phyloP scores from a whole-genome alignment of 2,113 vertebrate genomes.

The Hemibates koningsi region DNA sequence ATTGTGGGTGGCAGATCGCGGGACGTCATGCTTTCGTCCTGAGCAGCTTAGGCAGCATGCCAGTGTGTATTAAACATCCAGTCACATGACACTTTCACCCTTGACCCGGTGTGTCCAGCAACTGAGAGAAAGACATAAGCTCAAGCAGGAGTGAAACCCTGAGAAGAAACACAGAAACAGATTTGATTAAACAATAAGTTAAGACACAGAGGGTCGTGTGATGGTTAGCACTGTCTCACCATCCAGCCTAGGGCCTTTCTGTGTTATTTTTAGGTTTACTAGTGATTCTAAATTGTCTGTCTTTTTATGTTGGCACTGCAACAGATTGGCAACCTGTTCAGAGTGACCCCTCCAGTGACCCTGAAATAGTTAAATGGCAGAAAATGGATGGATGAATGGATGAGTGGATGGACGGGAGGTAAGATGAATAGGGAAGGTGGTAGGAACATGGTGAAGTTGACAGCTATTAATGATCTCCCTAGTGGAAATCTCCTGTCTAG shows the following conservation, averaged over 20 bases:
- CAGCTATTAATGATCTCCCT: not conserved
- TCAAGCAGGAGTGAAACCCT: not conserved
- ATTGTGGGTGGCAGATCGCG: not conserved
- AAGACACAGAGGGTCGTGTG: not conserved
- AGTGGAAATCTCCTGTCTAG: not conserved
- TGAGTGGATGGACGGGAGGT: not conserved
- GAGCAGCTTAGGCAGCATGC: conserved; percentile 46
- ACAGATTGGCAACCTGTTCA: not conserved
- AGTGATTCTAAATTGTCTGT: not conserved
- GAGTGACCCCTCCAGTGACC: not conserved
- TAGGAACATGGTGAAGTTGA: not conserved
- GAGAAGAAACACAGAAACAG: not conserved
- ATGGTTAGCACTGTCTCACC: not conserved
- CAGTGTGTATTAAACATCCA: conserved; percentile 26
- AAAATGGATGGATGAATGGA: not conserved
- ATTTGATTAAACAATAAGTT: not conserved
- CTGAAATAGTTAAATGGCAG: not conserved
- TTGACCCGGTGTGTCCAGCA: not conserved
- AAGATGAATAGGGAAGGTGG: not conserved
- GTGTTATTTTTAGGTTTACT: not conserved
- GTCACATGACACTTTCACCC: conserved; percentile 46
- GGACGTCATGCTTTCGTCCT: conserved; percentile 15
- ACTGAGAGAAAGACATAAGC: not conserved
- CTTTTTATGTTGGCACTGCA: not conserved
- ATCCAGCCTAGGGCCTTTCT: not conserved